Percentiles rank a stretch among this genome's conserved stretches.
These are phyloP conservation scores for Spilarctia lutea DNA, from an alignment of 2,888 invertebrate species.

Conservation along the genomic window DNA sequence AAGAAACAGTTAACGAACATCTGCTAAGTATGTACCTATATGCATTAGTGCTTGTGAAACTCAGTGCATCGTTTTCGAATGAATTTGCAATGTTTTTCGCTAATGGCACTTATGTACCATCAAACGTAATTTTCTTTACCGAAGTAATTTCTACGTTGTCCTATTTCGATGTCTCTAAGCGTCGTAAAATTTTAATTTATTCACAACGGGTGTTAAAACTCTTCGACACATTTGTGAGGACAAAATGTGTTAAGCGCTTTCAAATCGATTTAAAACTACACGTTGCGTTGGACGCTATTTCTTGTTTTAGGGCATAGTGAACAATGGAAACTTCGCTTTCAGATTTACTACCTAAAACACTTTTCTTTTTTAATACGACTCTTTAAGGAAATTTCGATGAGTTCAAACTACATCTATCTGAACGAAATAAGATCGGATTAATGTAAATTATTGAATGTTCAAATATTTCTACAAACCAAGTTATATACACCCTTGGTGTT, in stretches of 20 bases:
- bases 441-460: neutral
- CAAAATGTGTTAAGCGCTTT: constrained; percentile 44
- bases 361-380: neutral
- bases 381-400: neutral
- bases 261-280: constrained; percentile 15
- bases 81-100: constrained; percentile 4
- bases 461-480: neutral
- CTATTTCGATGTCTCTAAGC: neutral
- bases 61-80: constrained; percentile 6
- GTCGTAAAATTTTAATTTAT: constrained; percentile 11
- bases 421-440: neutral
- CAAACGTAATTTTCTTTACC: neutral
- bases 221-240: constrained; percentile 26
- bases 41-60: neutral
- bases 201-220: neutral
- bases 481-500: neutral
- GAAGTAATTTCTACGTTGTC: neutral
- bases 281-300: neutral
- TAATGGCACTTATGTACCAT: neutral
- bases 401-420: neutral
- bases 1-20: too few species aligned
- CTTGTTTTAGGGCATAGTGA: neutral
- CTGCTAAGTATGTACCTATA: constrained; percentile 5
- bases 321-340: neutral
- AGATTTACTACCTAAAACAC: neutral